A percentile compares a stretch with the other conserved stretches of the same genome.
phyloP scores from a whole-genome alignment of 2,888 invertebrate species.

The Amblyjoppa proteus region DNA sequence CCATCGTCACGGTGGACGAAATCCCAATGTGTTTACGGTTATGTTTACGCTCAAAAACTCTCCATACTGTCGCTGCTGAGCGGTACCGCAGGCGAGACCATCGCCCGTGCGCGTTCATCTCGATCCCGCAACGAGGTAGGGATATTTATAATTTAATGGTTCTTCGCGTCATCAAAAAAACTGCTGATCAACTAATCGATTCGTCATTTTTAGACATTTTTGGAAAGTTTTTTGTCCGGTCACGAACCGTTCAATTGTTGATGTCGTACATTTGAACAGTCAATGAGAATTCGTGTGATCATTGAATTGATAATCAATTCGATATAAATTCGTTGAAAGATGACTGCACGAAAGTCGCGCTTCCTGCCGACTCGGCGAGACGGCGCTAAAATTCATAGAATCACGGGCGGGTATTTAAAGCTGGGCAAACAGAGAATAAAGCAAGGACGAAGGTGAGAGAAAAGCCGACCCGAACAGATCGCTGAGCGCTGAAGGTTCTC shows the following conservation, averaged over 20 bases:
- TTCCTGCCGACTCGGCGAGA: neutral
- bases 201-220: no score
- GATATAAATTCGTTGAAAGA: neutral
- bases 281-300: neutral
- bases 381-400: neutral
- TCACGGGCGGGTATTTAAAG: slow-evolving; percentile 65
- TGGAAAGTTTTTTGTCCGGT: no score
- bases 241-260: neutral
- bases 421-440: slow-evolving; percentile 64
- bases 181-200: no score
- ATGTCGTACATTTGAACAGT: neutral
- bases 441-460: slow-evolving; percentile 51
- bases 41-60: slow-evolving; percentile 74
- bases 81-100: slow-evolving; percentile 31
- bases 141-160: neutral
- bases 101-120: slow-evolving; percentile 61
- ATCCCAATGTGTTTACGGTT: slow-evolving; percentile 77
- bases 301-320: neutral
- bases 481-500: neutral
- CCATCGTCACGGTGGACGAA: slow-evolving; percentile 76
- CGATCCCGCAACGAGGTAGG: slow-evolving; percentile 4
- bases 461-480: slow-evolving; percentile 41
- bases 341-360: neutral
- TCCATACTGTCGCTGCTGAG: slow-evolving; percentile 39
- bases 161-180: no score